Base-by-base conservation (phyloP, 2,113 vertebrate genomes). In the Atherinomorus stipes region DNA sequence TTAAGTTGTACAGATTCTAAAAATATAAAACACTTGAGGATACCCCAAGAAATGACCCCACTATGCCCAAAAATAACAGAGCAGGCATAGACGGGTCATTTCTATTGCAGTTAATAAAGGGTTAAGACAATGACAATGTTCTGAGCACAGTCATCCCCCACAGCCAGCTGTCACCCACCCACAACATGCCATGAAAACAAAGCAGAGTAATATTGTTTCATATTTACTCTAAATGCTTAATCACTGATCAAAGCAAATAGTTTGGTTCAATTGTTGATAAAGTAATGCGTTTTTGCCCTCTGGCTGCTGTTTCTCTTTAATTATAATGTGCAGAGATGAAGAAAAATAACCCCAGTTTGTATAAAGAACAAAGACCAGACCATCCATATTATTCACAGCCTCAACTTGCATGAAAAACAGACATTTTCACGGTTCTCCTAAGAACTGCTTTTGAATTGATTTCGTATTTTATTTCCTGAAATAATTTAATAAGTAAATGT, bases 71-170 rank as follows among this genome's bases (percentile, higher is more conserved):
- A n/a, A n/a, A n/a, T n/a, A n/a, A n/a, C n/a, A n/a, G n/a, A n/a
- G n/a, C n/a, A n/a, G n/a, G n/a, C n/a, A n/a, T n/a, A n/a, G n/a
- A n/a, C n/a, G n/a, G n/a, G n/a, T n/a, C n/a, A n/a, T n/a, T n/a
- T n/a, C n/a, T n/a, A n/a, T n/a, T n/a, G n/a, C n/a, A n/a, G n/a
- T n/a, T n/a, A n/a, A n/a, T n/a, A n/a, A n/a, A n/a, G n/a, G n/a
- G n/a, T 74, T 64, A 83, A 70, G 76, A 76, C 78, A 86, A 88
- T 86, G 64, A 79, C 59, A 85, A 72, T 66, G 54, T 70, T 82
- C 64, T 61, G 71, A 69, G 56, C 56, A n/a, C 58, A 53, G 37
- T 88, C 74, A 49, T 60, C 25, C 57, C 34, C 52, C 73, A 59
- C 12, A 34, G 59, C 71, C 69, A 80, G 80, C 85, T 88, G 84